Evolutionary conservation across 2,888 invertebrate species (phyloP), one percentile per base, ranked within the genome.

Genomic region (Drosophila multiciliata): DNA sequence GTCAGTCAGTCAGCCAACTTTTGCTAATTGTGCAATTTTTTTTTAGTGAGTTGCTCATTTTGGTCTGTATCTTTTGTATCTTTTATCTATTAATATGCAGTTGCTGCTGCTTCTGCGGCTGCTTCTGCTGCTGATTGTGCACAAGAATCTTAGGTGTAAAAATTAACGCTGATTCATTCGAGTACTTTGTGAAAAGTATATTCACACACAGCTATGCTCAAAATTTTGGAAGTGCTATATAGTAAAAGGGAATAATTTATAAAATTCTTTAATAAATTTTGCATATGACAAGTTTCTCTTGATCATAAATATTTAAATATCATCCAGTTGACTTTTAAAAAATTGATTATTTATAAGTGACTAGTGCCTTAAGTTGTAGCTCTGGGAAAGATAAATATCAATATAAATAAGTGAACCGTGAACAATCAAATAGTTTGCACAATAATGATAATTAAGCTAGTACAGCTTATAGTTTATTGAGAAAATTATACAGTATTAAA

Each of bases 1-100:
- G 17, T 17, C 8, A 38, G 38, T 38, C 38, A 38, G 17, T 17
- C 23, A 78, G 62, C 73, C 62, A 78, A 75, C 62, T 78, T 78
- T 75, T 70, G 86, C 86, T 87, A 87, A 87, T 87, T 87, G 88
- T 86, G 86, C 80, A 87, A 87, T 83, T 86, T 83, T 45, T 45
- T 23, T 45, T 81, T 63, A 73, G 86, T 88, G 79, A 78, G 75
- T 80, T 75, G 78, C 73, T 72, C 68, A 82, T 83, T 82, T 82
- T 50, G 58, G 59, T 61, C 78, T 57, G 53, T 48, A 64, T 63
- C 66, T 61, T 49, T 32, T 66, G 36, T 58, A 53, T 64, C 42
- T 72, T 55, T 60, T 68, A 60, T 55, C 65, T 50, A 55, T 68
- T 68, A 49, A 66, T 68, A 68, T 68, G 58, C 68, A 49, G 64